Base-by-base conservation (phyloP, 1,140 invertebrate genomes). In the Trichonephila clavipes region DNA sequence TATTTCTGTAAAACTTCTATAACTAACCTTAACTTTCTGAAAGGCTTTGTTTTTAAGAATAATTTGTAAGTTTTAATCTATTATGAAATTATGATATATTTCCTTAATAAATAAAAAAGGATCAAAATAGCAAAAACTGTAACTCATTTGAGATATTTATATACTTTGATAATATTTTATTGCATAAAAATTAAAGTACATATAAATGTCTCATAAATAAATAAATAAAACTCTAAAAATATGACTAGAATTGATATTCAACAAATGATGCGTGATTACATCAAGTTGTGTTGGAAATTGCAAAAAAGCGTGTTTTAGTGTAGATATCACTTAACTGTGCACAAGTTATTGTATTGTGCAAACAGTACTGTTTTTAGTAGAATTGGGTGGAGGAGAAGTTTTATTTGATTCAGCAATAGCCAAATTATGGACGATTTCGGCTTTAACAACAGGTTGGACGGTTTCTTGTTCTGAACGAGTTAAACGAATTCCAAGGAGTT, bases 381-480 rank as follows among this genome's bases (percentile, higher is more conserved):
- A 28, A 88, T 81, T 88, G 59, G 85, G 77, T 51, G 92, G 85
- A 66, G 28, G 16, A 86, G 82, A 24, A 51, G 21, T 58, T 81
- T 69, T 91, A 21, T 21, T 44, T 81, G 64, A n/a, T 24, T 77
- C 69, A 77, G 81, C 59, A 59, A 12, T 51, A 61, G 83, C 83
- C 58, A 59, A 61, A 21, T 24, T 72, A n/a, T 66, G 34, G 1
- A 96, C 95, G 90, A 97, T 97, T 95, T 97, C 97, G 3, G 97
- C 97, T 94, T 97, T 97, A 2, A 97, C 96, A 51, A 97, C 97
- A 34, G 96, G 96, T 88, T 97, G 97, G 92, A 97, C 96, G 81
- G 96, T 97, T 95, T 97, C 97, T 94, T 97, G 96, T 94, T 97
- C 97, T 51, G 96, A 96, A 95, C 96, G 97, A 28, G 97, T 97